phyloP scores from a whole-genome alignment of 2,113 vertebrate genomes.

The Muntiacus reevesi region DNA sequence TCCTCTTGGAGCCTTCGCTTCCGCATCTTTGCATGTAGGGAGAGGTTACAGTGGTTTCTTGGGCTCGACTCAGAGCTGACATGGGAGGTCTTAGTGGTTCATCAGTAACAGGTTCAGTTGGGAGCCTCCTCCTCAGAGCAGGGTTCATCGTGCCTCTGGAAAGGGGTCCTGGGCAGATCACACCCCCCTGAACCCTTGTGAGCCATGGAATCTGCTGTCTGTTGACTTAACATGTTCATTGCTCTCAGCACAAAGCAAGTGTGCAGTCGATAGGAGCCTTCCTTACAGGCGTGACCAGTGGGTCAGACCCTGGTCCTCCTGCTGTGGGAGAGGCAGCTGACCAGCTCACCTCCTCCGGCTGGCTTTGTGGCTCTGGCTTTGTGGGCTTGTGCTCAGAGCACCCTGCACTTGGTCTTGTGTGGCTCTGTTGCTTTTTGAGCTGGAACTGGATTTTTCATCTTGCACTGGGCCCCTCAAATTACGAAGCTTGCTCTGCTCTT shows the following conservation, averaged over 20 bases:
- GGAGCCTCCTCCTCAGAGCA: not conserved
- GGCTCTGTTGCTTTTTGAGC: not conserved
- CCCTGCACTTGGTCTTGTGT: not conserved
- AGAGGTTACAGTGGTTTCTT: not conserved
- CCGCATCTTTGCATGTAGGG: not conserved
- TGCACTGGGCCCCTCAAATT: not conserved
- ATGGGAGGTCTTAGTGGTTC: not conserved
- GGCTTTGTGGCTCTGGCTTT: not conserved
- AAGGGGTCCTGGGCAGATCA: too few species aligned
- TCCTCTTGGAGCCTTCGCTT: not conserved
- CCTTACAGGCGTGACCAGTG: not conserved
- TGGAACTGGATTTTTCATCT: not conserved
- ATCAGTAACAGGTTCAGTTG: rapidly evolving
- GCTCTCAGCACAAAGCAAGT: not conserved
- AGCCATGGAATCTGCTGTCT: not conserved
- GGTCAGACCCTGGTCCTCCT: too few species aligned
- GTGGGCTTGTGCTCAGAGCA: not conserved
- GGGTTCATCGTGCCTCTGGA: not conserved
- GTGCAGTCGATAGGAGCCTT: not conserved
- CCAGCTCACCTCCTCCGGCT: not conserved
- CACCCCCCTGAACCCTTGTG: not conserved
- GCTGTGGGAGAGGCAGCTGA: not conserved
- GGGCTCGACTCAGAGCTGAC: not conserved
- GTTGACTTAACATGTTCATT: not conserved
- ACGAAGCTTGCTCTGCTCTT: not conserved